Evolutionary conservation across 2,113 vertebrate species (phyloP).

Genomic region (Hyla sarda): DNA sequence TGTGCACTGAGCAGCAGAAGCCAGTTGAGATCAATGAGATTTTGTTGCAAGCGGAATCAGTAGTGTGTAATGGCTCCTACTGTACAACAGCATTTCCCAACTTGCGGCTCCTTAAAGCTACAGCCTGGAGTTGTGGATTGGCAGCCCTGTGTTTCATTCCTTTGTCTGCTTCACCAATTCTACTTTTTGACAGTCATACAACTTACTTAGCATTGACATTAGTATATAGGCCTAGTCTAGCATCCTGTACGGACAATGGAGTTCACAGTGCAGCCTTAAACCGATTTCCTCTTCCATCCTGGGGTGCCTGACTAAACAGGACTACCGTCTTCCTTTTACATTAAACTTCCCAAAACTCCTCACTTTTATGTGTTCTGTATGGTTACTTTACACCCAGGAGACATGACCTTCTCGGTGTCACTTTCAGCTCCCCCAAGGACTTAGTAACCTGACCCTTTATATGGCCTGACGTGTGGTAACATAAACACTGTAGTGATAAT

Average conservation of each 20-base stretch:
- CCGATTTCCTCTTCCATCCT: constrained; percentile 2
- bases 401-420: constrained; percentile 4
- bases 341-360: constrained; percentile 1
- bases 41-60: no score
- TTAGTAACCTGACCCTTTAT: neutral
- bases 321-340: neutral
- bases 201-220: no score
- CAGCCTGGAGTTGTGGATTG: no score
- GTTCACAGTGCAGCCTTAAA: neutral
- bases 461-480: neutral
- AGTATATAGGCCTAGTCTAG: no score
- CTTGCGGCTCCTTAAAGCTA: no score
- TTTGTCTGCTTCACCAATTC: no score
- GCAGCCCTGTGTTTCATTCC: no score
- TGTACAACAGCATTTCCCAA: no score
- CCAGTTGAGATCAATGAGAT: no score
- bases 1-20: no score
- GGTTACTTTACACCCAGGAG: neutral
- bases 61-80: no score
- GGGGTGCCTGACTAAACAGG: constrained; percentile 38
- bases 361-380: neutral
- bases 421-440: constrained; percentile 6
- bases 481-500: neutral
- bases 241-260: constrained; percentile 41
- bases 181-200: no score